These are phyloP conservation scores for Athetis lepigone DNA, from an alignment of 2,888 invertebrate species.

Conservation along the genomic window DNA sequence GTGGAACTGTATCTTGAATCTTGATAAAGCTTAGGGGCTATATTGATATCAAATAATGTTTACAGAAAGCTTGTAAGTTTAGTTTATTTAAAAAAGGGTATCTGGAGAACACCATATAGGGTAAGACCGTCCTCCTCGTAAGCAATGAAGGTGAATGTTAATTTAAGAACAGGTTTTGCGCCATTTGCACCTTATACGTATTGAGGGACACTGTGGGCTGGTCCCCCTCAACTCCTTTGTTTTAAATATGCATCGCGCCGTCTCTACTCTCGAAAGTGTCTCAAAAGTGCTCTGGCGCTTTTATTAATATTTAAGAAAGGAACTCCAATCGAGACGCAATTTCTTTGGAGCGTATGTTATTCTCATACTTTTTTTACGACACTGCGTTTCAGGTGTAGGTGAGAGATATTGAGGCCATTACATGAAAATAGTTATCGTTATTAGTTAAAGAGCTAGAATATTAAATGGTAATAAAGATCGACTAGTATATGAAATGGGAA, in stretches of 20 bases:
- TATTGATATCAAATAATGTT: background rate
- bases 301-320: constrained; percentile 86
- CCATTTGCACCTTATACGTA: constrained; percentile 64
- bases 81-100: background rate
- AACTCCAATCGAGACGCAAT: constrained; percentile 80
- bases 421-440: constrained; percentile 8
- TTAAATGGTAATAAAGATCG: background rate
- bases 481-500: background rate
- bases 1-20: background rate
- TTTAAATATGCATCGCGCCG: constrained; percentile 85
- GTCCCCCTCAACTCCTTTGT: constrained; percentile 70
- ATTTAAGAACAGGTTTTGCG: constrained; percentile 65
- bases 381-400: constrained; percentile 27
- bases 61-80: background rate
- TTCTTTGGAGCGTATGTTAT: constrained; percentile 67
- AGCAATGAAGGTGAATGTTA: constrained; percentile 55
- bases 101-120: background rate
- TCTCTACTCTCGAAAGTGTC: constrained; percentile 80
- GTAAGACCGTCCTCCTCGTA: constrained; percentile 2
- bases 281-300: constrained; percentile 81
- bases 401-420: constrained; percentile 23
- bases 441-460: background rate
- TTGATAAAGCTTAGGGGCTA: background rate
- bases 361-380: constrained; percentile 49
- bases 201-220: constrained; percentile 67